phyloP scores from a whole-genome alignment of 2,888 invertebrate genomes.

The Trissonchulus latispiculum region DNA sequence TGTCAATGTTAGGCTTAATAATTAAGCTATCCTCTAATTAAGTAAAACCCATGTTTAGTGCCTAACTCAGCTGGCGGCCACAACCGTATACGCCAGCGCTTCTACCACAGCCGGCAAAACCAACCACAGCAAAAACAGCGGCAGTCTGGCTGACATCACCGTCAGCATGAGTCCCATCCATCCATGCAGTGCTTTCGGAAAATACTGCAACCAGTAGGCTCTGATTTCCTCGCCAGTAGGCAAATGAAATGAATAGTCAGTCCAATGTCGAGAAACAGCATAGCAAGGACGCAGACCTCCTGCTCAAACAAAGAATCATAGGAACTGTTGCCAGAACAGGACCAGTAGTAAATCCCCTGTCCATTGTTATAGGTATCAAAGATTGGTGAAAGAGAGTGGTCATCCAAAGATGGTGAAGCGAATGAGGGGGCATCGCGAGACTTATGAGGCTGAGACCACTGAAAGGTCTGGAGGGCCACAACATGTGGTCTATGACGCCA shows the following conservation, averaged over 20 bases:
- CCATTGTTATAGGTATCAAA: too few species aligned
- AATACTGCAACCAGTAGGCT: conserved; percentile 42
- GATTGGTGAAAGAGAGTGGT: too few species aligned
- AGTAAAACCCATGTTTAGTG: conserved; percentile 45
- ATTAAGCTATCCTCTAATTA: conserved; percentile 34
- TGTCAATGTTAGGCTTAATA: too few species aligned
- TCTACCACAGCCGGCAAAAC: conserved; percentile 36
- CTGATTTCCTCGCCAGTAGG: conserved; percentile 42
- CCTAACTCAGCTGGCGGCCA: conserved; percentile 42
- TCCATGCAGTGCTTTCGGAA: conserved; percentile 32
- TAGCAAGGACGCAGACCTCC: conserved; percentile 34
- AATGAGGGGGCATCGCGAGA: too few species aligned
- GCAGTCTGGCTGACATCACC: conserved; percentile 33
- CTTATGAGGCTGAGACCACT: not conserved
- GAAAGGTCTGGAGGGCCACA: conserved; percentile 43
- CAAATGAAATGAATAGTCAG: conserved; percentile 43
- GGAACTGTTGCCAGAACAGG: too few species aligned
- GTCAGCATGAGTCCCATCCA: not conserved
- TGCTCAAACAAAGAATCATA: too few species aligned
- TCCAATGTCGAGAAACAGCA: conserved; percentile 41
- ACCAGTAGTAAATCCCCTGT: too few species aligned
- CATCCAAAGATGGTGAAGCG: too few species aligned
- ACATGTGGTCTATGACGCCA: too few species aligned
- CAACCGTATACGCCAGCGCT: conserved; percentile 41
- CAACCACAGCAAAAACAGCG: conserved; percentile 39